phyloP scores from a whole-genome alignment of 2,797 vertebrate genomes.

The Sebastes diaconus region DNA sequence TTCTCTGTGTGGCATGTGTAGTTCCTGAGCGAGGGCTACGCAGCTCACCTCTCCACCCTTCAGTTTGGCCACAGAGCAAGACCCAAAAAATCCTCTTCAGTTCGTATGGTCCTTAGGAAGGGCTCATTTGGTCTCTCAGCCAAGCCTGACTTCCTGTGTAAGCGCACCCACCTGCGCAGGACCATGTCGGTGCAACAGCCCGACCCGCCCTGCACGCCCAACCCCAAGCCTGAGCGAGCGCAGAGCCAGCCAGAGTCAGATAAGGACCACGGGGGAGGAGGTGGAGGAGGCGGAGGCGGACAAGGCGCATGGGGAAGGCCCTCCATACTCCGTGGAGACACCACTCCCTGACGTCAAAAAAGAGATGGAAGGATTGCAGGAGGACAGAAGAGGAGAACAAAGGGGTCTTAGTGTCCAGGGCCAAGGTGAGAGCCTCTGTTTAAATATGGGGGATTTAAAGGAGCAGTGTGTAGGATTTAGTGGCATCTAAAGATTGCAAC shows the following conservation, averaged over 20 bases:
- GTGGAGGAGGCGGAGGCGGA: conserved; percentile 73
- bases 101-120: conserved; percentile 95
- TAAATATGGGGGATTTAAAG: background rate
- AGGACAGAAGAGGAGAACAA: conserved; percentile 38
- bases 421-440: conserved; percentile 56
- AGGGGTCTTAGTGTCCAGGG: conserved; percentile 46
- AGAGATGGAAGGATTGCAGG: conserved; percentile 26
- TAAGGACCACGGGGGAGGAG: conserved; percentile 87
- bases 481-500: background rate
- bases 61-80: conserved; percentile 92
- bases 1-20: conserved; percentile 53
- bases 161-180: conserved; percentile 94
- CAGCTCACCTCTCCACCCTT: conserved; percentile 91
- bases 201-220: conserved; percentile 87
- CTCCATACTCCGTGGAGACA: conserved; percentile 83
- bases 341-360: conserved; percentile 78
- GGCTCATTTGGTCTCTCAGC: conserved; percentile 95
- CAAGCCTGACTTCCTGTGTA: conserved; percentile 95
- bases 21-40: conserved; percentile 98
- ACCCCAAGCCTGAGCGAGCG: conserved; percentile 96
- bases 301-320: conserved; percentile 79
- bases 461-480: background rate
- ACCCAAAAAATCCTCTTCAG: conserved; percentile 92
- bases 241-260: conserved; percentile 98
- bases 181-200: conserved; percentile 98